Base-by-base conservation (phyloP, 2,888 invertebrate species). In the Tetropium fuscum region DNA sequence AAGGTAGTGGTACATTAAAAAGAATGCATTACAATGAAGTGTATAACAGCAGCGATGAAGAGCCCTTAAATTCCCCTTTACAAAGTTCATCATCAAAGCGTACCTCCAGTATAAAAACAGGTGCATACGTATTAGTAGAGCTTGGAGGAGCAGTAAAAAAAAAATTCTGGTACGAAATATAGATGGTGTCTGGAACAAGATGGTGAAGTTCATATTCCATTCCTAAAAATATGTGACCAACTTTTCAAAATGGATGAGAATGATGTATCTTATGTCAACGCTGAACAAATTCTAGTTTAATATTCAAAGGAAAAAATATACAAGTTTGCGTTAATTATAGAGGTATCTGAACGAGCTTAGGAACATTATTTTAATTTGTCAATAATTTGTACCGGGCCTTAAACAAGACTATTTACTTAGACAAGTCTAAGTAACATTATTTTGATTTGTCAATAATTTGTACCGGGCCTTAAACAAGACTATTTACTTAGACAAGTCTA, bases 121-220 rank as follows among this genome's bases (percentile, higher is more conserved):
- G 27, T 27, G 27, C 27, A 7, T 27, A 27, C 27, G 27, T 27
- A 27, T 27, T 27, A 6, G 3, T 27, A n/a, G 6, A 27, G 27
- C 27, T 27, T 27, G 27, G 6, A n/a, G 27, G 27, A 2, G 27
- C 2, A 6, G 27, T 27, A 27, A 27, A 27, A 7, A 27, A 27
- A 27, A 27, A n/a, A n/a, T n/a, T 27, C 27, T 27, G 27, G 27
- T 27, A 27, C 27, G n/a, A 27, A 27, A 27, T 27, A 27, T 27
- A 27, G 27, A 27, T 27, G 27, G 27, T n/a, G 27, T 27, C 2
- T 27, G 27, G 27, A 27, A n/a, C 2, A 27, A 2, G 27, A 27
- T 27, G 27, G 27, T 27, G 27, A 27, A 27, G n/a, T 6, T 27
- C 7, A 27, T n/a, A n/a, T 27, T 2, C 27, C n/a, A 27, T 27